Evolutionary conservation across 2,888 invertebrate genomes (phyloP), one percentile per base, ranked within the genome.

Genomic region (Sarcophaga subvicina): DNA sequence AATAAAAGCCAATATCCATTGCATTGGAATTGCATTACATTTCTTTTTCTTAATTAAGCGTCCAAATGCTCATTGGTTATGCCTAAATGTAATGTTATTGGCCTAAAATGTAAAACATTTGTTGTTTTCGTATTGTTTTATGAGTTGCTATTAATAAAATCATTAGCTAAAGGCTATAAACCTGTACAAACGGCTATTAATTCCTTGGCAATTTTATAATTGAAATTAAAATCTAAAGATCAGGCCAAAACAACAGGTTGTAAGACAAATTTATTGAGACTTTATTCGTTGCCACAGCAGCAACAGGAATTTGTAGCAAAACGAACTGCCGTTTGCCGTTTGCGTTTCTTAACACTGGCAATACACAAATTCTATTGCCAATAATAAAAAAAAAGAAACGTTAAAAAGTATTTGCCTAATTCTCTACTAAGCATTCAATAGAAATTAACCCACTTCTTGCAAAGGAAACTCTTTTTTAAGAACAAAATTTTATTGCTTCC

Each of bases 391-490:
- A 37, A 37, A 37, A 37, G 8, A 37, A 37, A 37, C 37, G 8
- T 37, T 37, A 10, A 37, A 71, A 71, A 67, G 27, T 62, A 72
- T 78, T 73, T 71, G 5, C 17, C 47, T 62, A 62, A 54, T 62
- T 37, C 62, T 67, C 64, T n/a, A 60, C 37, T 37, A 70, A 49
- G 72, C 66, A 78, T 72, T 72, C 67, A 78, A 49, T 66, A 27
- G 22, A 66, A 73, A 83, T 83, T 78, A 78, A 73, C 83, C 83
- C 37, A 37, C 37, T 37, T 37, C 37, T 37, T 37, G 10, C 8
- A 37, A 8, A 37, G 37, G 37, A 37, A 37, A 37, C 8, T 37
- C 37, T 10, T 37, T 37, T 37, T 10, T 37, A 37, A 2, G 37
- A 37, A 37, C 37, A 37, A 37, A 37, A 37, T 37, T 8, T 37